Conservation (phyloP, 2,888 invertebrate species). For the Andrena trimmerana region DNA sequence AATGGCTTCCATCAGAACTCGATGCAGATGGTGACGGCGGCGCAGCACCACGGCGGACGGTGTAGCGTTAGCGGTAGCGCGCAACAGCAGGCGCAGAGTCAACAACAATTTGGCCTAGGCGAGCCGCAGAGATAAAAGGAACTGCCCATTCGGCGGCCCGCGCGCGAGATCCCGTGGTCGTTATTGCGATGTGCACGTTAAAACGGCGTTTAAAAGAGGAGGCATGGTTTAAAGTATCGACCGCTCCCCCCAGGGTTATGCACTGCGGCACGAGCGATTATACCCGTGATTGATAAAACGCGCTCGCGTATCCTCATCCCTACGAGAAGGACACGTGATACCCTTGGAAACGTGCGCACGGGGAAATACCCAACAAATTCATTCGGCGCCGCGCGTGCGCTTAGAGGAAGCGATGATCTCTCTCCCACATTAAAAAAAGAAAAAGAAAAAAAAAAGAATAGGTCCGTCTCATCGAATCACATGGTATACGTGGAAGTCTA, state of each 20-base stretch:
- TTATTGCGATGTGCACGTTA: slow-evolving; percentile 58
- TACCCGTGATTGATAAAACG: slow-evolving; percentile 32
- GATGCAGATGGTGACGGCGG: slow-evolving; percentile 68
- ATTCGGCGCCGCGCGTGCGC: slow-evolving; percentile 27
- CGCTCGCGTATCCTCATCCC: slow-evolving; percentile 37
- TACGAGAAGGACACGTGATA: slow-evolving; percentile 31
- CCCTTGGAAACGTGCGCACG: not conserved
- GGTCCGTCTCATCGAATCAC: slow-evolving; percentile 34
- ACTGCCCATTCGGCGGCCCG: slow-evolving; percentile 77
- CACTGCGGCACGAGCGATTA: slow-evolving; percentile 33
- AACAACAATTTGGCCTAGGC: slow-evolving; percentile 83
- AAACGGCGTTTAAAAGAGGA: slow-evolving; percentile 50
- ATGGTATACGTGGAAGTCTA: slow-evolving; percentile 46
- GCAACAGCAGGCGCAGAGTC: slow-evolving; percentile 81
- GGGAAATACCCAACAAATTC: slow-evolving; percentile 10
- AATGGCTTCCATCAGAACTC: slow-evolving; percentile 78
- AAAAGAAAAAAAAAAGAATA: slow-evolving; percentile 2
- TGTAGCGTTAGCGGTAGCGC: slow-evolving; percentile 81
- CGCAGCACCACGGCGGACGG: slow-evolving; percentile 85
- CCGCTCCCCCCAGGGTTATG: slow-evolving; percentile 37
- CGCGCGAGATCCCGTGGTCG: slow-evolving; percentile 80
- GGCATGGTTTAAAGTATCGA: slow-evolving; percentile 53
- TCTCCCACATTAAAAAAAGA: not conserved
- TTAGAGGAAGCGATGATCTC: slow-evolving; percentile 35
- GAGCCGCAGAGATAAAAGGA: slow-evolving; percentile 85